Base-by-base conservation (phyloP, 2,888 invertebrate species). In the Ophion slaviceki region DNA sequence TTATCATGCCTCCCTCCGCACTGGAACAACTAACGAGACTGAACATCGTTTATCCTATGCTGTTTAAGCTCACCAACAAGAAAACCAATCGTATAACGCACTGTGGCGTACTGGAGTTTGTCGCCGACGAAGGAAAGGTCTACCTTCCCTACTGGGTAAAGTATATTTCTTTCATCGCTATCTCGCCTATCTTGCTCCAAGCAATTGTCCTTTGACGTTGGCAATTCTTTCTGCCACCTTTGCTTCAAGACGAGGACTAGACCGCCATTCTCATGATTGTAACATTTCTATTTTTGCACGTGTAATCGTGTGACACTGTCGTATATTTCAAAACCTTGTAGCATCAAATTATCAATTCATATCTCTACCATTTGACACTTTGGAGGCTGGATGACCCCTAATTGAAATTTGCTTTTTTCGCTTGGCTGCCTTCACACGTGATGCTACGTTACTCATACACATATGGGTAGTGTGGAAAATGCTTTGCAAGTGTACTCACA, bases 1-100 rank as follows among this genome's bases (percentile, higher is more conserved):
- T 99, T 91, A 99, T 99, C 66, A 99, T 99, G 98, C 99, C 99
- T 10, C 99, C 99, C 0, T 99, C 99, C 64, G 99, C 99, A 0
- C 94, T 99, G 89, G 99, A 99, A 92, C 97, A 97, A 88, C 95
- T 99, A 8, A 99, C 98, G 4, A 95, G 99, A 84, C 95, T 99
- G 32, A 99, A 99, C 94, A 98, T 99, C 87, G 98, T 97, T 92
- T 99, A 99, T 93, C 99, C 99, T 0, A 99, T 99, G 99, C 95
- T 99, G 83, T 99, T 99, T 94, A 99, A 99, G 93, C 94, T 99
- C 57, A 97, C 96, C 40, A 99, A 99, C 93, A 97, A 96, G 89
- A 97, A 97, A 91, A 97, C 97, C 7, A 96, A 96, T 88, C 95
- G 98, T 85, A 95, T 96, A 47, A 99, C 99, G 11, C 99, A 99